A percentile compares a stretch with the other conserved stretches of the same genome.
Evolutionary conservation across 2,888 invertebrate genomes (phyloP).

Genomic region (Seira musarum): DNA sequence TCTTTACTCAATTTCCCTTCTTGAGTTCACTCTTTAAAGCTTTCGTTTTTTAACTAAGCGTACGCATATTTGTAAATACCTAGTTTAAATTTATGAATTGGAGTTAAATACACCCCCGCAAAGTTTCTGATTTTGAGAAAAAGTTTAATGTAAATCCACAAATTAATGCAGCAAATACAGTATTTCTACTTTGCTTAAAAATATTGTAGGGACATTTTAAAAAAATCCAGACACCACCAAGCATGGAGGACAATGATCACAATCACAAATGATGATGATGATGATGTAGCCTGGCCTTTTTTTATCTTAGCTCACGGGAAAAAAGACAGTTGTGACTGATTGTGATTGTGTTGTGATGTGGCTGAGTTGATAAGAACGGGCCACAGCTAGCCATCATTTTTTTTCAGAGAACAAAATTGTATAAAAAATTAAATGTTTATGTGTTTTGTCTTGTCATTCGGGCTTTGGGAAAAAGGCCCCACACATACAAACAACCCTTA

Average conservation of each 20-base stretch:
- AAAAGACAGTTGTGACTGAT: conserved; percentile 47
- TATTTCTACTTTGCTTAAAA: too few relatives aligned
- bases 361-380: conserved; percentile 31
- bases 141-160: too few relatives aligned
- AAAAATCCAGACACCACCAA: not conserved
- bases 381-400: conserved; percentile 25
- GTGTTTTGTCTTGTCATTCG: not conserved
- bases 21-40: too few relatives aligned
- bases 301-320: not conserved
- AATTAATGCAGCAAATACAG: not conserved
- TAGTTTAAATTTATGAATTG: too few relatives aligned
- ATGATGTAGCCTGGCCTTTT: not conserved
- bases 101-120: too few relatives aligned
- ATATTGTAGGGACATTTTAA: too few relatives aligned
- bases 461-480: conserved; percentile 27
- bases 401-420: not conserved
- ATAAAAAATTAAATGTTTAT: conserved; percentile 23
- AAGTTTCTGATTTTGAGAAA: too few relatives aligned
- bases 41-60: too few relatives aligned
- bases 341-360: too few relatives aligned
- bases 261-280: conserved; percentile 20
- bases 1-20: too few relatives aligned
- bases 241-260: not conserved
- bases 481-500: conserved; percentile 17
- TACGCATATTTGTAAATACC: too few relatives aligned